Percentiles rank a stretch among this genome's conserved stretches.
Conservation (phyloP, 2,797 vertebrate species). For the Potorous gilbertii region DNA sequence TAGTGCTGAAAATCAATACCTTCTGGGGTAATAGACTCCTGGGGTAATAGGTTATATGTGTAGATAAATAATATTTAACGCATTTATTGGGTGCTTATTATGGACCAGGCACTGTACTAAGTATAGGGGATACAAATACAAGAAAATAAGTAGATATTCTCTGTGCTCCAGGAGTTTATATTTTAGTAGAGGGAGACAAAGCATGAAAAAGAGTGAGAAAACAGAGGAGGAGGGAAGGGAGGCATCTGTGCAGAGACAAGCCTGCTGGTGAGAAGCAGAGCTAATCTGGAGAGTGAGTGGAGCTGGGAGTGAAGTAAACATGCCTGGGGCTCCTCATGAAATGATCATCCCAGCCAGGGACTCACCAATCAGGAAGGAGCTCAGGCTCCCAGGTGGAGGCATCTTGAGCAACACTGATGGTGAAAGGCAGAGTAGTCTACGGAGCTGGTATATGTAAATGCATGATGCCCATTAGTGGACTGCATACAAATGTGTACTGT, state of each 20-base stretch:
- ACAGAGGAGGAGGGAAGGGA: not conserved
- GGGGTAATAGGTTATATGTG: no score
- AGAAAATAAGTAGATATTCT: not conserved
- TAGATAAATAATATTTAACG: not conserved
- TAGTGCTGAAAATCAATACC: not conserved
- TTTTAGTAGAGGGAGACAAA: not conserved
- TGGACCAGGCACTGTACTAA: not conserved
- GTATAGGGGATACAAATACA: not conserved
- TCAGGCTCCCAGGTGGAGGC: not conserved
- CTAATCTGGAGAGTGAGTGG: not conserved
- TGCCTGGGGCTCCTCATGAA: not conserved
- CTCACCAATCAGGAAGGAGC: not conserved
- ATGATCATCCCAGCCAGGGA: not conserved
- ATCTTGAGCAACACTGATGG: not conserved
- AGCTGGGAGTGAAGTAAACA: not conserved
- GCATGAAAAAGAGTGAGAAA: not conserved
- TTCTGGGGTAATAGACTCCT: not conserved
- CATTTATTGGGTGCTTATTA: not conserved
- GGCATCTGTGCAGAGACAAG: not conserved
- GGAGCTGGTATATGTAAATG: not conserved
- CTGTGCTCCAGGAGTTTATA: not conserved
- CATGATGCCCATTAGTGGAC: not conserved
- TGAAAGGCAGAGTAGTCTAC: not conserved
- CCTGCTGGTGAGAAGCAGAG: not conserved
- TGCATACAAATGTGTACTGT: not conserved